These are phyloP conservation scores for Drosophila pectinifera DNA, from an alignment of 1,140 invertebrate genomes.

Conservation along the genomic window DNA sequence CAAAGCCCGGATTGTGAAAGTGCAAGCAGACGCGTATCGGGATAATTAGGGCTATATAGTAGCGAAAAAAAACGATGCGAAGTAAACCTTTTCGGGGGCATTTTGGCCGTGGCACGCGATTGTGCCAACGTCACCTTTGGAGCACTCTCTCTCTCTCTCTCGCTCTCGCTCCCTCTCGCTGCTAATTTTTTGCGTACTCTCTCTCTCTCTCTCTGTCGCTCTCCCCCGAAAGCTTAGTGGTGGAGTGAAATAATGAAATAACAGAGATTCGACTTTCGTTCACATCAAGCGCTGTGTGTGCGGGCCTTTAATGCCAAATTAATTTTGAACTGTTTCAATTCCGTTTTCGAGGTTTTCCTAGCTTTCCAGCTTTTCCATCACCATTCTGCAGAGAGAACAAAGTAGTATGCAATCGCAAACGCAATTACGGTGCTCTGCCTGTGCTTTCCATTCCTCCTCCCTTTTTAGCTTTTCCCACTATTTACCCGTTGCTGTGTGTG, in stretches of 20 bases:
- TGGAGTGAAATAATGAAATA: slow-evolving; percentile 54
- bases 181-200: slow-evolving; percentile 48
- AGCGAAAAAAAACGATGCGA: neutral
- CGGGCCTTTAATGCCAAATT: slow-evolving; percentile 39
- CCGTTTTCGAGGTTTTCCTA: slow-evolving; percentile 24
- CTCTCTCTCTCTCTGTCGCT: slow-evolving; percentile 27
- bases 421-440: slow-evolving; percentile 55
- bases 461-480: slow-evolving; percentile 64
- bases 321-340: slow-evolving; percentile 33
- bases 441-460: slow-evolving; percentile 37
- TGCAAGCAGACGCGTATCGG: slow-evolving; percentile 15
- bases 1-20: slow-evolving; percentile 38
- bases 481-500: slow-evolving; percentile 51
- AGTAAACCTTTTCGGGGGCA: slow-evolving; percentile 15
- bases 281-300: slow-evolving; percentile 19
- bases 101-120: slow-evolving; percentile 42
- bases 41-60: slow-evolving; percentile 3
- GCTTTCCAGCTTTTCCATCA: slow-evolving; percentile 6
- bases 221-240: slow-evolving; percentile 42
- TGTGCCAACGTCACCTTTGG: slow-evolving; percentile 81
- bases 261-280: slow-evolving; percentile 43
- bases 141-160: slow-evolving; percentile 44
- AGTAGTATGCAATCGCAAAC: slow-evolving; percentile 33
- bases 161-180: slow-evolving; percentile 38
- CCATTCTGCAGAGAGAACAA: slow-evolving; percentile 14